Percentiles rank a stretch among this genome's conserved stretches.
Conservation (phyloP, 2,888 invertebrate species). For the Drosophila lacicola region DNA sequence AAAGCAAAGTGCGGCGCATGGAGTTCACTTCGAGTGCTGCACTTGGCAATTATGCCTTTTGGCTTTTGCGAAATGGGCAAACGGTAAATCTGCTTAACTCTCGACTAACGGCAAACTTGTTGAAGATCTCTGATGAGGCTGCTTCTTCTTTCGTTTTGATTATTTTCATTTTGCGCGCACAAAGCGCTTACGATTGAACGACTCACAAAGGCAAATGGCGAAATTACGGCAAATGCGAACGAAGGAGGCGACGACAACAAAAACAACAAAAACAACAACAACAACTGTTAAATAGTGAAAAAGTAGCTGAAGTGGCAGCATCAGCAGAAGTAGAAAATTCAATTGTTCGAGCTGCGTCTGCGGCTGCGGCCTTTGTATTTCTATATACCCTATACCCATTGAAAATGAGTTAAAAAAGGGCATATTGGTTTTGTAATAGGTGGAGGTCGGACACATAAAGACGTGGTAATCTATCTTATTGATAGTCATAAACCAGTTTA, state of each 20-base stretch:
- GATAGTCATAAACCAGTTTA: too few species aligned
- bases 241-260: background rate
- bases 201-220: slow-evolving; percentile 57
- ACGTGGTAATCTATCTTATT: too few species aligned
- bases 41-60: slow-evolving; percentile 68
- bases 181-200: slow-evolving; percentile 64
- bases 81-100: slow-evolving; percentile 70
- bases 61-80: slow-evolving; percentile 58
- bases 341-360: slow-evolving; percentile 58
- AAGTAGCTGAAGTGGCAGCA: slow-evolving; percentile 56
- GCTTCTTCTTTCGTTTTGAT: slow-evolving; percentile 22
- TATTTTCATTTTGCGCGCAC: slow-evolving; percentile 53
- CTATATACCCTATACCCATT: background rate
- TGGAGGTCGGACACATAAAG: too few species aligned
- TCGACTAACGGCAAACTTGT: slow-evolving; percentile 66
- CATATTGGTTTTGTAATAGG: background rate
- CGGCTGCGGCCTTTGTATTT: slow-evolving; percentile 49
- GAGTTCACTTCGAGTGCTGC: slow-evolving; percentile 44
- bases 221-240: slow-evolving; percentile 43
- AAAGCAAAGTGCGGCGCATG: slow-evolving; percentile 43
- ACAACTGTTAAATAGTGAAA: slow-evolving; percentile 60
- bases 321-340: slow-evolving; percentile 71
- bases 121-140: slow-evolving; percentile 60
- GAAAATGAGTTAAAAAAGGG: background rate
- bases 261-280: slow-evolving; percentile 10